phyloP scores from a whole-genome alignment of 2,888 invertebrate species.

The Epicampocera succincta region DNA sequence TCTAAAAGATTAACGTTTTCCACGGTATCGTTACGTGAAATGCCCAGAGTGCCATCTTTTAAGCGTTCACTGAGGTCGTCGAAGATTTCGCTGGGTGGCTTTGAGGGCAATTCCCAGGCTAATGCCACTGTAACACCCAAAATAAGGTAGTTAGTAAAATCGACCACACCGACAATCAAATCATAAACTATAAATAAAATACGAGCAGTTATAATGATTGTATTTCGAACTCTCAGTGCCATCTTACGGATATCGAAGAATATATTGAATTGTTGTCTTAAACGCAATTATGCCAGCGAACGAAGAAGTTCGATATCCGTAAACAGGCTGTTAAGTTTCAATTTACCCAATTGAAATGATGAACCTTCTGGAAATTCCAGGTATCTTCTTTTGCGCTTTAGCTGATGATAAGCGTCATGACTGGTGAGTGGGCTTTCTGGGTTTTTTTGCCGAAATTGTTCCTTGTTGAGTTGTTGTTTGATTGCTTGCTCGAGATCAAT shows the following conservation, averaged over 20 bases:
- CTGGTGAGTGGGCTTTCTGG: background rate
- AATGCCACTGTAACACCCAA: slow-evolving; percentile 89
- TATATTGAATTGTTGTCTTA: no score
- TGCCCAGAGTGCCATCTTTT: slow-evolving; percentile 76
- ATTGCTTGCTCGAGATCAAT: slow-evolving; percentile 31
- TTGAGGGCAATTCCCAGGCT: slow-evolving; percentile 89
- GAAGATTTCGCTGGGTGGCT: slow-evolving; percentile 81
- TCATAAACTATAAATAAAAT: slow-evolving; percentile 76
- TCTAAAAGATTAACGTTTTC: slow-evolving; percentile 75
- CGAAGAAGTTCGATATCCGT: no score
- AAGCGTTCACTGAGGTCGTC: slow-evolving; percentile 76
- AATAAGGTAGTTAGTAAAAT: slow-evolving; percentile 83
- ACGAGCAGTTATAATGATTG: background rate
- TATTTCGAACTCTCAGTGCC: no score
- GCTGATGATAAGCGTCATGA: background rate
- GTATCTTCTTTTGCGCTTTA: slow-evolving; percentile 80
- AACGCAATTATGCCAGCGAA: no score
- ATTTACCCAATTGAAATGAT: slow-evolving; percentile 81
- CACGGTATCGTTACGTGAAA: slow-evolving; percentile 77
- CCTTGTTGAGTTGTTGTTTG: slow-evolving; percentile 35
- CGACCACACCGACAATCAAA: slow-evolving; percentile 80
- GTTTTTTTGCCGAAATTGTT: background rate
- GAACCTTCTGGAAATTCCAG: slow-evolving; percentile 83
- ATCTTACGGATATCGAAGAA: no score
- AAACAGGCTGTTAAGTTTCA: background rate